phyloP scores from a whole-genome alignment of 2,113 vertebrate species.

The Baryphthengus martii region DNA sequence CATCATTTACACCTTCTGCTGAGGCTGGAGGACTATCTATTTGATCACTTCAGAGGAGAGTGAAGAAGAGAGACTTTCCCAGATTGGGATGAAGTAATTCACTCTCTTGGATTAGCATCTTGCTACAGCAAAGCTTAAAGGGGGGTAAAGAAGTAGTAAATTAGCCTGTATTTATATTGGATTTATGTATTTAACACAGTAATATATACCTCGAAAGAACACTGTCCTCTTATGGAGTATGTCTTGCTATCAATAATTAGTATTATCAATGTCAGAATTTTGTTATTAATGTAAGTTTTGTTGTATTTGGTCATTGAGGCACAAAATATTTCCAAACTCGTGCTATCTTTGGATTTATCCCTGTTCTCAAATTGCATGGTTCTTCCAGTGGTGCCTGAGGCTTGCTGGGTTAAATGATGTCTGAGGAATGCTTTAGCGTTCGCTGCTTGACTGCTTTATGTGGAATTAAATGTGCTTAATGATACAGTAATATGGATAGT shows the following conservation, averaged over 20 bases:
- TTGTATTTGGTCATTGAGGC: neutral
- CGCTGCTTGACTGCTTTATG: conserved; percentile 42
- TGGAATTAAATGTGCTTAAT: conserved; percentile 34
- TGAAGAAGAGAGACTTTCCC: neutral
- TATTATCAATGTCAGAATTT: neutral
- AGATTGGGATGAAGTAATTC: neutral
- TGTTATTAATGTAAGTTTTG: neutral
- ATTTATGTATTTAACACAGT: neutral
- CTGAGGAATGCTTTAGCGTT: conserved; percentile 39
- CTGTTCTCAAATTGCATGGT: neutral
- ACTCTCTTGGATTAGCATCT: neutral
- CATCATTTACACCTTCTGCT: neutral
- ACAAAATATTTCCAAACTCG: neutral
- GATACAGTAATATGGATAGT: conserved; percentile 27
- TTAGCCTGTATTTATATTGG: neutral
- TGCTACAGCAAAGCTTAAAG: neutral
- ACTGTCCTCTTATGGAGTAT: neutral
- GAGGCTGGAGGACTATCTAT: neutral
- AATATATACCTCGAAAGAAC: neutral
- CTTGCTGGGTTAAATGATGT: conserved; percentile 61
- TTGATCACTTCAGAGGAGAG: neutral
- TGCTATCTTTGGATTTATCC: neutral
- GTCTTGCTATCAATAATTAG: neutral
- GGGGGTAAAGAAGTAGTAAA: neutral
- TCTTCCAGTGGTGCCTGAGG: conserved; percentile 5